Conservation (phyloP, 2,797 vertebrate genomes). For the Pterois miles region DNA sequence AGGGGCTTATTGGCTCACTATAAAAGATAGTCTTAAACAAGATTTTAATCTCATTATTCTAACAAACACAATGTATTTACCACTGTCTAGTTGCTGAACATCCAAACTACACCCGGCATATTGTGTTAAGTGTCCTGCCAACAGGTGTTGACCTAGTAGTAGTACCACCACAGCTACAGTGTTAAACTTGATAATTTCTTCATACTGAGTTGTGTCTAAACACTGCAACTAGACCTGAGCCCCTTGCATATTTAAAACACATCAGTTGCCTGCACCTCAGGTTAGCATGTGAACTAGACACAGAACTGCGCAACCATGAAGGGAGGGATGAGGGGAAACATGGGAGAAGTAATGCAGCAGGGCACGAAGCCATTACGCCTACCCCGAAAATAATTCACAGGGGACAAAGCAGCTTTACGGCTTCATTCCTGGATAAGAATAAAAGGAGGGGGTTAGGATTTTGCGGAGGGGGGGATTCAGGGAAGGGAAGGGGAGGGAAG, state of each 20-base stretch:
- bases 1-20: constrained; percentile 21
- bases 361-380: constrained; percentile 78
- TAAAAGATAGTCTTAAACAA: constrained; percentile 25
- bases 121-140: background rate
- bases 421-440: constrained; percentile 87
- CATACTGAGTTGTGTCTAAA: constrained; percentile 9
- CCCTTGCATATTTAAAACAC: constrained; percentile 51
- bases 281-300: constrained; percentile 56
- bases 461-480: constrained; percentile 46
- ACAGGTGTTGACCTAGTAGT: constrained; percentile 45
- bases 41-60: constrained; percentile 47
- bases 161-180: background rate
- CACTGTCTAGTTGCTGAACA: constrained; percentile 27
- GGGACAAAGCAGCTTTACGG: constrained; percentile 77
- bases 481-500: constrained; percentile 34
- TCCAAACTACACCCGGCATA: background rate
- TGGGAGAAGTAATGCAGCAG: constrained; percentile 70
- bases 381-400: constrained; percentile 79
- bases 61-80: constrained; percentile 39
- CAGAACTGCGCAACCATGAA: constrained; percentile 59
- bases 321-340: constrained; percentile 69
- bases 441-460: constrained; percentile 75
- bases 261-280: constrained; percentile 46
- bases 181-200: constrained; percentile 1
- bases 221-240: constrained; percentile 13